Evolutionary conservation across 1,140 invertebrate species (phyloP), one percentile per base, ranked within the genome.

Genomic region (Temnothorax longispinosus): DNA sequence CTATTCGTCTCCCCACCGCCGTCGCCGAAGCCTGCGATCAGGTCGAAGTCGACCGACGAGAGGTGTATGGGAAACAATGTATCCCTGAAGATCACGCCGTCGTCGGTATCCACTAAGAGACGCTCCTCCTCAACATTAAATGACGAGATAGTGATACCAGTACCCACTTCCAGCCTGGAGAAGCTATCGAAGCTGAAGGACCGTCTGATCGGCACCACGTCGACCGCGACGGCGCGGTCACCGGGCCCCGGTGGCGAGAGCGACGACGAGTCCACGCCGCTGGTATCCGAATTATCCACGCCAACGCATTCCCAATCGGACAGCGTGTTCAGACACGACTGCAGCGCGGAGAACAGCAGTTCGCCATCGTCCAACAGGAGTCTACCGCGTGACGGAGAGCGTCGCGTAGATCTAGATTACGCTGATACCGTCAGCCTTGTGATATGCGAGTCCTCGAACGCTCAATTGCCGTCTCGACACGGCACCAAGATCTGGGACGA

Each of bases 211-310:
- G 93, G 95, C 38, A 94, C 93, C 0, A 89, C 93, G 62, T 87
- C 85, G 86, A 92, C 32, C 85, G 91, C 56, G 27, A 27, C 27
- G 27, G 27, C 27, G 86, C 90, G 56, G 88, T 93, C 86, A 80
- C 93, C 87, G 64, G 93, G 74, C 86, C 92, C 78, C 85, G 90
- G 92, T 2, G 90, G 92, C 2, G 93, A 94, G n/a, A 96, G 95
- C 91, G 96, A 97, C 88, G 96, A 97, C 88, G 97, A 97, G 90
- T 96, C 96, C 0, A 97, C 96, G 13, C 97, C 96, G 35, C 94
- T 97, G 7, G 96, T 97, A 8, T 96, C 96, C 0, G 94, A 96
- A 77, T 41, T 95, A 11, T 94, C 95, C 1, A 95, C 95, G 0
- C 95, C 95, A 2, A 84, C 91, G 1, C 92, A 94, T 52, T 93